Evolutionary conservation across 2,113 vertebrate species (phyloP).

Genomic region (Corynorhinus townsendii): DNA sequence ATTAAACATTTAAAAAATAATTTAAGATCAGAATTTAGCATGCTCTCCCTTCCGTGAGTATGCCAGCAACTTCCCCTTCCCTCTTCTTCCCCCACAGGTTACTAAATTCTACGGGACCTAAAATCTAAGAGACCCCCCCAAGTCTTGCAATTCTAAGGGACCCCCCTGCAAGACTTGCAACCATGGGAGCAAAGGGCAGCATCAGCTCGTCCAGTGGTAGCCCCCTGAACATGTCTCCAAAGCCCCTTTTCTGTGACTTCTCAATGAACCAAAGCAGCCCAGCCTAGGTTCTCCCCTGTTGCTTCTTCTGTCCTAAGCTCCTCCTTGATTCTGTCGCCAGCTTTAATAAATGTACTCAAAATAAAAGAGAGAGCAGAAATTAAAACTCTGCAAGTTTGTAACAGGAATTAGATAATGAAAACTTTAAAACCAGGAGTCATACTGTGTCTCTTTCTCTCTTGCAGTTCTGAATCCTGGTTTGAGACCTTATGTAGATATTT

Average conservation of each 20-base stretch:
- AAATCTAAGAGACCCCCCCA: background rate
- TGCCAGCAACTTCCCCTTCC: background rate
- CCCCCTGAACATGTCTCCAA: background rate
- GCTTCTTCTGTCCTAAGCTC: background rate
- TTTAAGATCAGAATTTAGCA: background rate
- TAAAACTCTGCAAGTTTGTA: background rate
- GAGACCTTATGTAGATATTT: background rate
- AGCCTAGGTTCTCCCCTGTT: background rate
- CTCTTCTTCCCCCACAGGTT: background rate
- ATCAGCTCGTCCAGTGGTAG: background rate
- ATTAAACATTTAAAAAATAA: background rate
- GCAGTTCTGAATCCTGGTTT: background rate
- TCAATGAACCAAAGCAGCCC: background rate
- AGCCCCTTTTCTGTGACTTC: background rate
- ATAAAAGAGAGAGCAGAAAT: background rate
- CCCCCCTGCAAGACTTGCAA: background rate
- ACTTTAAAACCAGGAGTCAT: background rate
- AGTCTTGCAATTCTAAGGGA: background rate
- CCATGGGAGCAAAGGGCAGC: background rate
- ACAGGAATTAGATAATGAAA: constrained; percentile 3
- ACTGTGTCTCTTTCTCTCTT: background rate
- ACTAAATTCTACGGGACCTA: too few species aligned
- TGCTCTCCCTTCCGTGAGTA: background rate
- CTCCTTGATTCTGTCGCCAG: background rate
- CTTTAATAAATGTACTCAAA: background rate